These are phyloP conservation scores for Trichechus manatus DNA, from an alignment of 2,113 vertebrate genomes.

Conservation along the genomic window DNA sequence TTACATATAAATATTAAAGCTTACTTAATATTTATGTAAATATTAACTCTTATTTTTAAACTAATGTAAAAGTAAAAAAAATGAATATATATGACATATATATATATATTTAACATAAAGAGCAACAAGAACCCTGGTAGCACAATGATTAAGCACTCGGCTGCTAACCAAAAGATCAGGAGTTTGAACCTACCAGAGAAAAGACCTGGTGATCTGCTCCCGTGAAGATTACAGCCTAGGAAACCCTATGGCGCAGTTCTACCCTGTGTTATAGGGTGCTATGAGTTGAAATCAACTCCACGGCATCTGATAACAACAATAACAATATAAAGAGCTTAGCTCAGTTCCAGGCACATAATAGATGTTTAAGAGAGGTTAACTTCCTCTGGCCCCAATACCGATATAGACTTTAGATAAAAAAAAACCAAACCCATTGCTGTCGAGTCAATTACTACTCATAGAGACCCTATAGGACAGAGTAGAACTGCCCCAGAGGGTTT, in stretches of 20 bases:
- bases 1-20: not conserved
- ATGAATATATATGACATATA: not conserved
- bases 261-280: too few species aligned
- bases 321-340: not conserved
- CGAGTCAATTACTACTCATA: too few species aligned
- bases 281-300: too few species aligned
- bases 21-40: too few species aligned
- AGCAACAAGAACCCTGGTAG: not conserved
- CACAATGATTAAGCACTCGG: not conserved
- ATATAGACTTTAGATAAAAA: not conserved
- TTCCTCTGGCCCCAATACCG: not conserved
- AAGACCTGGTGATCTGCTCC: not conserved
- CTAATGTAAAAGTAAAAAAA: constrained; percentile 47
- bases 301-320: too few species aligned
- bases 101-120: not conserved
- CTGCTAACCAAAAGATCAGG: not conserved
- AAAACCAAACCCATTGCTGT: too few species aligned
- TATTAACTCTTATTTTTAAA: constrained; percentile 19
- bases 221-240: not conserved
- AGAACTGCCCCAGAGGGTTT: too few species aligned
- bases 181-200: not conserved
- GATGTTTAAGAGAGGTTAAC: constrained; percentile 1
- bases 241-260: not conserved
- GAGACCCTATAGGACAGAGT: too few species aligned
- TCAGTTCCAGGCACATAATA: not conserved